Conservation (phyloP, 2,113 vertebrate genomes). For the Toxotes jaculatrix region DNA sequence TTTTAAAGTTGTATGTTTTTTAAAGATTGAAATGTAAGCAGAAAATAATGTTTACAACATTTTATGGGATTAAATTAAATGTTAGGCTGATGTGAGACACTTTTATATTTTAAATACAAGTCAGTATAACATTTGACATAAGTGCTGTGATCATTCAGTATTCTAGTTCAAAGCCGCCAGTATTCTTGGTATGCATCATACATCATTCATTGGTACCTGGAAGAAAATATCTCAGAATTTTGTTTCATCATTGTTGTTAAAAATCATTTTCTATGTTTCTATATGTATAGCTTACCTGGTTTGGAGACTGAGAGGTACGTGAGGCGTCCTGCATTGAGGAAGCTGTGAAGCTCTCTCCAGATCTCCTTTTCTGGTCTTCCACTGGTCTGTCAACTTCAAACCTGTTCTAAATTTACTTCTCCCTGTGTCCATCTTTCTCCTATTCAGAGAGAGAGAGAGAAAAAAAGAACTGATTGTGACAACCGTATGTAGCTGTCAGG, state of each 20-base stretch:
- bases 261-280: neutral
- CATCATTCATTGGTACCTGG: no score
- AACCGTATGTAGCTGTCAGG: no score
- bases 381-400: neutral
- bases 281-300: neutral
- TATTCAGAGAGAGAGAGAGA: neutral
- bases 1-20: no score
- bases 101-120: no score
- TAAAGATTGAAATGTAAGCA: no score
- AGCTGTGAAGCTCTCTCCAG: slow-evolving; percentile 11
- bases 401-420: slow-evolving; percentile 33
- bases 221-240: neutral
- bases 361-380: neutral
- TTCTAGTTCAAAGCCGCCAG: neutral
- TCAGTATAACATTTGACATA: no score
- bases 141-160: no score
- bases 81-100: neutral
- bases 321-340: neutral
- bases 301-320: neutral
- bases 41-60: no score
- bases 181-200: neutral
- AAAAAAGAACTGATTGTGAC: neutral
- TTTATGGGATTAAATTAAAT: no score
- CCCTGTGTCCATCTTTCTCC: neutral
- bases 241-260: neutral